These are phyloP conservation scores for Tragulus kanchil DNA, from an alignment of 2,113 vertebrate species.

Conservation along the genomic window DNA sequence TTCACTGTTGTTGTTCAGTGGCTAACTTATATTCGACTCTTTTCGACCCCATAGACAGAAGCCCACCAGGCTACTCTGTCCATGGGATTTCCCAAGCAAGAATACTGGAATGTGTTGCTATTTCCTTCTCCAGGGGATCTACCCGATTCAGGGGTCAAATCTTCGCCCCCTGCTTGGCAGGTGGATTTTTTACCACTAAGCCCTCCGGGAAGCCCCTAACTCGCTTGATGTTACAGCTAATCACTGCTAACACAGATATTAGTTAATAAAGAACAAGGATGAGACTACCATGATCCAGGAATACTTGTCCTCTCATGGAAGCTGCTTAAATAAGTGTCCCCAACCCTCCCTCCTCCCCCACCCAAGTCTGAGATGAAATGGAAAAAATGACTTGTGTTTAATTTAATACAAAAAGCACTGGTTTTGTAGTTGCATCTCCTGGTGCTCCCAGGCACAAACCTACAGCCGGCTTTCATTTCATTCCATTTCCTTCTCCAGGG, in stretches of 20 bases:
- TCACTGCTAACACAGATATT: neutral
- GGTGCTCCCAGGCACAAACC: neutral
- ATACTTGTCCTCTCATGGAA: neutral
- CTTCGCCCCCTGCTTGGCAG: neutral
- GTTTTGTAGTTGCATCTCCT: constrained; percentile 2
- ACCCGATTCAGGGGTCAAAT: neutral
- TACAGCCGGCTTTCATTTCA: neutral
- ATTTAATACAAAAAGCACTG: neutral
- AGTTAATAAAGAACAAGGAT: constrained; percentile 37
- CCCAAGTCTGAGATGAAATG: neutral
- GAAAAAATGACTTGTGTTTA: constrained; percentile 20
- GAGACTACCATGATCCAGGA: neutral
- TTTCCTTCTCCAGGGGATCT: neutral
- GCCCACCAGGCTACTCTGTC: neutral
- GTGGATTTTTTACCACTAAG: neutral
- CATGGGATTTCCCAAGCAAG: neutral
- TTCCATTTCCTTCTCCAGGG: too few relatives aligned
- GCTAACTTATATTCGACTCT: neutral
- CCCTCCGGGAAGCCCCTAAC: neutral
- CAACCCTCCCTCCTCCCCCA: neutral
- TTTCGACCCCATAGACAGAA: neutral
- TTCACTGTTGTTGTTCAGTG: neutral
- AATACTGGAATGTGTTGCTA: neutral
- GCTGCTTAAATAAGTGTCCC: neutral
- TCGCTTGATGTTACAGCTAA: neutral